Conservation (phyloP, 2,888 invertebrate species). For the Drosophila anomalata region DNA sequence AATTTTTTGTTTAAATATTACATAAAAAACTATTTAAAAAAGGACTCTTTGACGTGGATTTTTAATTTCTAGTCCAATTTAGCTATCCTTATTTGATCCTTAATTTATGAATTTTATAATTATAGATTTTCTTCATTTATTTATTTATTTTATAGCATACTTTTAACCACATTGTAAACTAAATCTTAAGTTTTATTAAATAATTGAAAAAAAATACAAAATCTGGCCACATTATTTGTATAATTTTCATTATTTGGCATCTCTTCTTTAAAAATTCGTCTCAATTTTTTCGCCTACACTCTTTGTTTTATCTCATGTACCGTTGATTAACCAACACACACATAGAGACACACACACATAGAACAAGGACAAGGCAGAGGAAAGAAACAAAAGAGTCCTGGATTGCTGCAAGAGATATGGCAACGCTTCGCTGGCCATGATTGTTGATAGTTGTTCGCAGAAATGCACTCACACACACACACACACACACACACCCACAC, state of each 20-base stretch:
- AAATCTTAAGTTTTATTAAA: too few relatives aligned
- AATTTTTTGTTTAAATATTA: too few relatives aligned
- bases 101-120: too few relatives aligned
- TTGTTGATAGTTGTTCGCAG: constrained; percentile 61
- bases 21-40: too few relatives aligned
- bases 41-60: too few relatives aligned
- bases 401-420: constrained; percentile 52
- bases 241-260: constrained; percentile 1
- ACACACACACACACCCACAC: constrained; percentile 21
- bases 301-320: background rate
- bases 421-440: constrained; percentile 66
- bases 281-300: background rate
- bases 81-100: too few relatives aligned
- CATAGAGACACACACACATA: constrained; percentile 2
- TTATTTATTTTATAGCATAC: too few relatives aligned
- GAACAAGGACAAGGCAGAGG: constrained; percentile 8
- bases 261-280: background rate
- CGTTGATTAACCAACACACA: constrained; percentile 25
- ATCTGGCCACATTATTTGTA: background rate
- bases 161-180: too few relatives aligned
- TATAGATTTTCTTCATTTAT: too few relatives aligned
- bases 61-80: too few relatives aligned
- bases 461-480: constrained; percentile 30
- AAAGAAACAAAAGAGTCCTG: constrained; percentile 29
- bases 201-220: background rate